Evolutionary conservation across 1,140 invertebrate genomes (phyloP).

Genomic region (Fopius arisanus): DNA sequence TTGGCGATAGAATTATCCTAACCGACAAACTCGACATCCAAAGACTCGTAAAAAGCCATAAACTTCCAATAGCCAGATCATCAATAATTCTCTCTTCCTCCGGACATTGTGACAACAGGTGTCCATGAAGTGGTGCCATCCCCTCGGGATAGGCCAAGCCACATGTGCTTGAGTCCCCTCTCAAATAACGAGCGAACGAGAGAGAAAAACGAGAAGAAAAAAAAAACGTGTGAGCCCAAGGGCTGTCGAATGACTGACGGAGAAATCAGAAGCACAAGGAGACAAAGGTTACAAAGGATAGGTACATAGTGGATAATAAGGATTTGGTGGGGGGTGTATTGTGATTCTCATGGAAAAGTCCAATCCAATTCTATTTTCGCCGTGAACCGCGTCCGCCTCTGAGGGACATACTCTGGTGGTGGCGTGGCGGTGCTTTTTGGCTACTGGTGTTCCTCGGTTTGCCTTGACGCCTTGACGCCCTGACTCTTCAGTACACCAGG

Average conservation of each 20-base stretch:
- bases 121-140: no score
- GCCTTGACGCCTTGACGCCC: no score
- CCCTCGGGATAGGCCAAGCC: no score
- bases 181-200: no score
- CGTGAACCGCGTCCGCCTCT: neutral
- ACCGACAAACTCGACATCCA: neutral
- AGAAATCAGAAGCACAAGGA: no score
- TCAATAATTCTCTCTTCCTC: no score
- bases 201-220: no score
- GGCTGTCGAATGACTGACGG: no score
- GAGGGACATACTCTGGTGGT: neutral
- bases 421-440: neutral
- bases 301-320: no score
- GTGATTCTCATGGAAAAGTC: neutral
- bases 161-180: no score
- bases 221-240: no score
- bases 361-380: neutral
- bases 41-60: neutral
- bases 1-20: constrained; percentile 4
- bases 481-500: neutral
- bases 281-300: no score
- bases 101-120: neutral
- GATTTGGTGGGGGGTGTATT: neutral
- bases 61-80: neutral
- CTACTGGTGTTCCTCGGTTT: neutral